phyloP scores from a whole-genome alignment of 2,888 invertebrate genomes.

The Amiota minor region DNA sequence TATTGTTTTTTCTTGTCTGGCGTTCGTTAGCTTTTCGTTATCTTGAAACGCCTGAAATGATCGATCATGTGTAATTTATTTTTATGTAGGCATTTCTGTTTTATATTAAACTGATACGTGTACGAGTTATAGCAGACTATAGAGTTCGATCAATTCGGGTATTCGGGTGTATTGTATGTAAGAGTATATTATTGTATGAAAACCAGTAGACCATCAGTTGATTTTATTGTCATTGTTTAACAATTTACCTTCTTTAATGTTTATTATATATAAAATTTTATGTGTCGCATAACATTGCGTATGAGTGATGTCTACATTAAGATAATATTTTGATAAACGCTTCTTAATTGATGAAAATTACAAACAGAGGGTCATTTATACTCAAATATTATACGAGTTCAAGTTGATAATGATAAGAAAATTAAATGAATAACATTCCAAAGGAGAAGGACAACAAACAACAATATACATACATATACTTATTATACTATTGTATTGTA shows the following conservation, averaged over 20 bases:
- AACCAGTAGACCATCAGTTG: too few relatives aligned
- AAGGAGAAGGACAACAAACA: slow-evolving; percentile 14
- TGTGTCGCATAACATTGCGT: slow-evolving; percentile 40
- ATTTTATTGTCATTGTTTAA: too few relatives aligned
- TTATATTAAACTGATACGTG: too few relatives aligned
- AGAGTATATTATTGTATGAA: too few relatives aligned
- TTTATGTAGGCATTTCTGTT: not conserved
- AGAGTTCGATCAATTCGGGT: too few relatives aligned
- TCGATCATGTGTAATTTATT: too few relatives aligned
- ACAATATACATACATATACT: not conserved
- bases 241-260: slow-evolving; percentile 35
- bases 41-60: too few relatives aligned
- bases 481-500: not conserved
- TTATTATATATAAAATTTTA: slow-evolving; percentile 56
- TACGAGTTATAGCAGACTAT: too few relatives aligned
- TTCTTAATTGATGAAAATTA: slow-evolving; percentile 57
- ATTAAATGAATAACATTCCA: slow-evolving; percentile 1
- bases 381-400: not conserved
- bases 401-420: slow-evolving; percentile 3
- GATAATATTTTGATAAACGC: slow-evolving; percentile 56
- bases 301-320: slow-evolving; percentile 60
- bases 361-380: slow-evolving; percentile 42
- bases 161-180: too few relatives aligned
- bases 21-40: not conserved
- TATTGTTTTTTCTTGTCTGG: slow-evolving; percentile 23